phyloP scores from a whole-genome alignment of 1,140 invertebrate species.

The Oreohelix idahoensis region DNA sequence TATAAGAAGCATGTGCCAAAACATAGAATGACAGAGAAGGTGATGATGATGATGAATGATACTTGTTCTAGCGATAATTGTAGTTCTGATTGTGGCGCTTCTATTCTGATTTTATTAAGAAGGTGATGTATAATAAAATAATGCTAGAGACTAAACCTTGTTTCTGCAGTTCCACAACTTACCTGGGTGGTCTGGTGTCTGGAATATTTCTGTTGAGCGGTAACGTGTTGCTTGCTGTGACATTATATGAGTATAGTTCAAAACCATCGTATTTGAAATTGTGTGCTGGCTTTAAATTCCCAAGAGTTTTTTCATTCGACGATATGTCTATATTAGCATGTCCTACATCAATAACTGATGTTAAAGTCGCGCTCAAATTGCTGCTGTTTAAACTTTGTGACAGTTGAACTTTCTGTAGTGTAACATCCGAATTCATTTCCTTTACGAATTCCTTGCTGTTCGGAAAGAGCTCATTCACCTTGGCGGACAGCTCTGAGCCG shows the following conservation, averaged over 20 bases:
- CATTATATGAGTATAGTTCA: slow-evolving; percentile 43
- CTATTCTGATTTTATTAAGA: no score
- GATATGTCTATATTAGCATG: background rate
- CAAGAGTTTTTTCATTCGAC: background rate
- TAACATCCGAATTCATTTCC: background rate
- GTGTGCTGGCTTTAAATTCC: background rate
- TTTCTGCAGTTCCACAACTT: no score
- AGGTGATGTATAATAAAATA: no score
- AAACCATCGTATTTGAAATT: slow-evolving; percentile 42
- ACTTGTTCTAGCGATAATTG: no score
- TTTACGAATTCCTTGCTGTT: background rate
- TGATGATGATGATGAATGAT: no score
- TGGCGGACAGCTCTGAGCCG: no score
- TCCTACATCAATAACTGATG: background rate
- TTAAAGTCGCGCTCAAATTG: background rate
- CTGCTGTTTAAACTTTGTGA: background rate
- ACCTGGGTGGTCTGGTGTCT: slow-evolving; percentile 44
- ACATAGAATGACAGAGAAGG: no score
- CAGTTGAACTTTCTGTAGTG: background rate
- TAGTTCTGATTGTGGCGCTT: no score
- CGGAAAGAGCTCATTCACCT: no score
- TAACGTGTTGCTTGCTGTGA: slow-evolving; percentile 41
- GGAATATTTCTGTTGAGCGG: slow-evolving; percentile 37
- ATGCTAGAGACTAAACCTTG: no score
- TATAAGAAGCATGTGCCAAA: no score